A percentile compares a stretch with the other conserved stretches of the same genome.
Conservation (phyloP, 2,888 invertebrate species). For the Drosophila mayaguana region DNA sequence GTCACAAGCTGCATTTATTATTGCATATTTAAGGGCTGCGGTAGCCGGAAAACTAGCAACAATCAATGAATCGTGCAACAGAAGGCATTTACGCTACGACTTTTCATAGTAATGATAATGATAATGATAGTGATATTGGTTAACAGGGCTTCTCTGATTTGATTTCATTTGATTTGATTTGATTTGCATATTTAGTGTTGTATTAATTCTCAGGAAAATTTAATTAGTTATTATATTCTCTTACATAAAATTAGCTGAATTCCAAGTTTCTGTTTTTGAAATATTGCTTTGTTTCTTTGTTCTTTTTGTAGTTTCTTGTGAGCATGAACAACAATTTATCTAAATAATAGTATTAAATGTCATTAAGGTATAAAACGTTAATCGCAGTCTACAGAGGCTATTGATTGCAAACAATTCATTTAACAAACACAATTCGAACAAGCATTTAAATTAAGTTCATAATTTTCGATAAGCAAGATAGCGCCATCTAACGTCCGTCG, state of each 20-base stretch:
- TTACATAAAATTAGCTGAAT: conserved; percentile 13
- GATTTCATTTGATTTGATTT: conserved; percentile 1
- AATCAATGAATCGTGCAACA: conserved; percentile 54
- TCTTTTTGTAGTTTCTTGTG: conserved; percentile 18
- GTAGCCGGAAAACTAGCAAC: conserved; percentile 25
- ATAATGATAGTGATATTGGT: conserved; percentile 6
- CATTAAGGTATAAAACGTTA: conserved; percentile 21
- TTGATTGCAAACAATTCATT: conserved; percentile 39
- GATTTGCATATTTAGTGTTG: not conserved
- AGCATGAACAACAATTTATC: conserved; percentile 64
- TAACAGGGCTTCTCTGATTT: conserved; percentile 26
- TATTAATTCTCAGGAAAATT: conserved; percentile 27
- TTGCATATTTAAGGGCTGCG: conserved; percentile 50
- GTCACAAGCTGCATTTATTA: conserved; percentile 73
- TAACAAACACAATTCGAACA: conserved; percentile 31
- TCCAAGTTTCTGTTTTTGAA: not conserved
- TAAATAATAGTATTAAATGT: conserved; percentile 55
- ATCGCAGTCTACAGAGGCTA: conserved; percentile 10
- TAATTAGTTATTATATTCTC: conserved; percentile 21
- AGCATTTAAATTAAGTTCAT: conserved; percentile 21
- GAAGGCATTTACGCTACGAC: conserved; percentile 62
- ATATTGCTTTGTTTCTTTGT: conserved; percentile 5
- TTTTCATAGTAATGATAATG: conserved; percentile 4
- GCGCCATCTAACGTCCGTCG: conserved; percentile 39
- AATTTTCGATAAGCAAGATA: not conserved